phyloP scores from a whole-genome alignment of 2,888 invertebrate genomes.

The Ischnura elegans region DNA sequence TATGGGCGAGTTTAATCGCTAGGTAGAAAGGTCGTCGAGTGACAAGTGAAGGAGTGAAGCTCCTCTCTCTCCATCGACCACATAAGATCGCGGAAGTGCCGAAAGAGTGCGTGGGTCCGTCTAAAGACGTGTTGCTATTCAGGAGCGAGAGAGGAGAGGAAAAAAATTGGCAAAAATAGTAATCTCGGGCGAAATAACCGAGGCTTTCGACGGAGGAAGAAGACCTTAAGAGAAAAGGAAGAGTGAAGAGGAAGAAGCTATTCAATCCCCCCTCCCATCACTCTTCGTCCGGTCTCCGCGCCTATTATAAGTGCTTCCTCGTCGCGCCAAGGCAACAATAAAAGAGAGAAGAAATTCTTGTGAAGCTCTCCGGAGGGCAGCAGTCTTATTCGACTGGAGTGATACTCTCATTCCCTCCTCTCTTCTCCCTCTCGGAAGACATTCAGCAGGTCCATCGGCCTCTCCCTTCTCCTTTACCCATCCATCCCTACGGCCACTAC shows the following conservation, averaged over 20 bases:
- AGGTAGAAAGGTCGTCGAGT: neutral
- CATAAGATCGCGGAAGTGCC: constrained; percentile 13
- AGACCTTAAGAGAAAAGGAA: neutral
- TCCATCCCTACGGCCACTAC: neutral
- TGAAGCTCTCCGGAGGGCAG: neutral
- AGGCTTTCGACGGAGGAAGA: neutral
- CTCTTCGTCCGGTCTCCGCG: neutral
- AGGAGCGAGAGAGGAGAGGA: neutral
- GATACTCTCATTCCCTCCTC: neutral
- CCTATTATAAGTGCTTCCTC: constrained; percentile 35
- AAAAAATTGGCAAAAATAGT: constrained; percentile 2
- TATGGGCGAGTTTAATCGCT: neutral
- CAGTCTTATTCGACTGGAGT: neutral
- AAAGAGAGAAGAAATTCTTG: constrained; percentile 13
- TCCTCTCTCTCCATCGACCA: neutral
- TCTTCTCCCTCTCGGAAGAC: constrained; percentile 18
- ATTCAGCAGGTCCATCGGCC: neutral
- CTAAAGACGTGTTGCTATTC: neutral
- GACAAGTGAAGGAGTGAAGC: neutral
- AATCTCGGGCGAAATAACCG: neutral
- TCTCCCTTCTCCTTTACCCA: neutral
- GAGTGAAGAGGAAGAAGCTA: neutral
- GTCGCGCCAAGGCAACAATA: neutral
- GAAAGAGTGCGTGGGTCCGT: neutral
- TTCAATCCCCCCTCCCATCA: neutral